These are phyloP conservation scores for Tychaedon coryphoeus DNA, from an alignment of 2,113 vertebrate genomes.

Conservation along the genomic window DNA sequence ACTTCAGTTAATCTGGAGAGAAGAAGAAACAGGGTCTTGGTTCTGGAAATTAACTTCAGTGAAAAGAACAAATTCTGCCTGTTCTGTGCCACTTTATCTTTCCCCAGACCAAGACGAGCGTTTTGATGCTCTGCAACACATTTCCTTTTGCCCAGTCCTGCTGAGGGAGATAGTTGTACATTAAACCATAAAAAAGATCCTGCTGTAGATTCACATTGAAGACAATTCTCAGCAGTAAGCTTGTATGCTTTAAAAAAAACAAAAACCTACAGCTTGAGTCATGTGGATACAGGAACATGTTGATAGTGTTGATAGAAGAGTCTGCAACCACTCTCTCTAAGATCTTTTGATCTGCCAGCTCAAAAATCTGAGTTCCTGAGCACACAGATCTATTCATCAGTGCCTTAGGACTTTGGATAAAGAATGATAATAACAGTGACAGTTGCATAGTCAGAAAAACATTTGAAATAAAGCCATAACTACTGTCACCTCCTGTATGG, in stretches of 20 bases:
- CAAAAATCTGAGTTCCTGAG: background rate
- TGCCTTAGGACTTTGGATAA: background rate
- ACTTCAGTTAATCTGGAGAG: background rate
- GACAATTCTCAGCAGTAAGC: background rate
- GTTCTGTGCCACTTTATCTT: background rate
- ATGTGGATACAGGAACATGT: background rate
- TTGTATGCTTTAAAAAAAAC: background rate
- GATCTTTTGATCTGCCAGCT: background rate
- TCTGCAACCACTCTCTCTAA: background rate
- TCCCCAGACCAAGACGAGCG: background rate
- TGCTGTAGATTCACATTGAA: background rate
- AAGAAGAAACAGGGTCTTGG: background rate
- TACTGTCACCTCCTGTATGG: background rate
- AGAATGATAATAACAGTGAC: background rate
- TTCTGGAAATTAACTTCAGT: background rate
- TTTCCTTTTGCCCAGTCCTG: background rate
- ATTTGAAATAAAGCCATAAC: background rate
- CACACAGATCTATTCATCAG: background rate
- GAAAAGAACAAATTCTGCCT: background rate
- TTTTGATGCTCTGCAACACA: background rate
- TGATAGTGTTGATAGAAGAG: background rate
- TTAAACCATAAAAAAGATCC: background rate
- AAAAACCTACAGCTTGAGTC: background rate
- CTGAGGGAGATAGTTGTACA: background rate
- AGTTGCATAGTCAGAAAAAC: background rate